A percentile compares a stretch with the other conserved stretches of the same genome.
Evolutionary conservation across 2,888 invertebrate genomes (phyloP).

Genomic region (Agrilus biguttatus): DNA sequence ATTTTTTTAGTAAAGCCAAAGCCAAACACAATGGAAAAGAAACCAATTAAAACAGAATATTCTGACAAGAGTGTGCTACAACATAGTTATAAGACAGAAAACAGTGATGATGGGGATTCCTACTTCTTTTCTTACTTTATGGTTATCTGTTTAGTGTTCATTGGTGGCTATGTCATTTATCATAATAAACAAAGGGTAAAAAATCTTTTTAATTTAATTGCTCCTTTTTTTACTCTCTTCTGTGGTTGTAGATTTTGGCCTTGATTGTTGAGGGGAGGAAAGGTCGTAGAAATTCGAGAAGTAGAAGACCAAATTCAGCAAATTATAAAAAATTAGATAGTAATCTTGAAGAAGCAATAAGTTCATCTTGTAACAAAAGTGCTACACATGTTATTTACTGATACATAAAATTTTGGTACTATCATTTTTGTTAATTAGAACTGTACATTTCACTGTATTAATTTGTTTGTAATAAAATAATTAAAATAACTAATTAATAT

Average conservation of each 20-base stretch:
- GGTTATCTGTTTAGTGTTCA: slow-evolving; percentile 42
- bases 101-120: slow-evolving; percentile 38
- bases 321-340: slow-evolving; percentile 51
- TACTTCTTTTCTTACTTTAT: slow-evolving; percentile 57
- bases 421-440: too few species aligned
- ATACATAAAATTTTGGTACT: slow-evolving; percentile 7
- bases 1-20: too few species aligned
- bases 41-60: too few species aligned
- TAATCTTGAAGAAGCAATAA: slow-evolving; percentile 52
- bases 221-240: slow-evolving; percentile 8
- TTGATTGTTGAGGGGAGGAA: slow-evolving; percentile 45
- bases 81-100: slow-evolving; percentile 10
- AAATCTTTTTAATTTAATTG: slow-evolving; percentile 13
- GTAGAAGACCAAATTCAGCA: slow-evolving; percentile 44
- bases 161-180: slow-evolving; percentile 46
- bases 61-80: background rate
- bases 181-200: slow-evolving; percentile 51
- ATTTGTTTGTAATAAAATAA: too few species aligned
- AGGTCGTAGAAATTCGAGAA: slow-evolving; percentile 28
- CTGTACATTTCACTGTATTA: too few species aligned
- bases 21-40: too few species aligned
- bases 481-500: too few species aligned
- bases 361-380: slow-evolving; percentile 40
- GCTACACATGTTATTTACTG: slow-evolving; percentile 42
- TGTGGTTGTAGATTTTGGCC: slow-evolving; percentile 40